These are phyloP conservation scores for Pegoplata infirma DNA, from an alignment of 2,888 invertebrate species.

Conservation along the genomic window DNA sequence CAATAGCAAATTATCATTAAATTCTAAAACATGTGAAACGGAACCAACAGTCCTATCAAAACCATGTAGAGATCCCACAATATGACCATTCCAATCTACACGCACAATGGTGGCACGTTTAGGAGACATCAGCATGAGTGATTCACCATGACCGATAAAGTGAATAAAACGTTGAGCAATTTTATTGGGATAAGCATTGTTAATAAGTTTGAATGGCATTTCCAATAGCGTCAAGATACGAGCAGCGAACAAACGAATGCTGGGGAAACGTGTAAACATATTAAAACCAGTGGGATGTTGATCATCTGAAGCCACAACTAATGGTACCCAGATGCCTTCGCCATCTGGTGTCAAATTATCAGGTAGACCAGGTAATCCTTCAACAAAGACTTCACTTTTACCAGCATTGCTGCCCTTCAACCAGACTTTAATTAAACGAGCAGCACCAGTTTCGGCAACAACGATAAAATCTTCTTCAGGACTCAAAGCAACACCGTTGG, in stretches of 20 bases:
- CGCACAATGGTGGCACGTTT: conserved; percentile 81
- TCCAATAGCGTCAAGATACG: conserved; percentile 82
- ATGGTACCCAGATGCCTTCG: conserved; percentile 83
- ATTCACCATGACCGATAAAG: conserved; percentile 84
- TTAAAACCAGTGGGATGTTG: conserved; percentile 81
- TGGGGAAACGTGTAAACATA: conserved; percentile 82
- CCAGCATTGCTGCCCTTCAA: conserved; percentile 90
- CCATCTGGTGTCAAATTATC: conserved; percentile 80
- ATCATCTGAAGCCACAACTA: conserved; percentile 80
- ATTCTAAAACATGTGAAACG: conserved; percentile 84
- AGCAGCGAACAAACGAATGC: conserved; percentile 82
- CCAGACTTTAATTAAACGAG: conserved; percentile 86
- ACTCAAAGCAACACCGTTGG: conserved; percentile 92
- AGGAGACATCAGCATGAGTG: conserved; percentile 72
- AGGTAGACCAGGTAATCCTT: conserved; percentile 85
- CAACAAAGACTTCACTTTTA: conserved; percentile 87
- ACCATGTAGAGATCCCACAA: conserved; percentile 84
- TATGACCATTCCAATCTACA: conserved; percentile 85
- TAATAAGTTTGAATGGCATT: conserved; percentile 82
- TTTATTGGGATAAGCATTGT: conserved; percentile 83
- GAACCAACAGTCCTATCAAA: conserved; percentile 80
- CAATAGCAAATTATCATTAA: conserved; percentile 82
- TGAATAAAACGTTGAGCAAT: conserved; percentile 82
- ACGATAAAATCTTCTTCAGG: conserved; percentile 90
- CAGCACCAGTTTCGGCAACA: conserved; percentile 84